Evolutionary conservation across 23 tunicate genomes (phyloP), one percentile per base, ranked within the genome.

Genomic region (Trididemnum nubilum): DNA sequence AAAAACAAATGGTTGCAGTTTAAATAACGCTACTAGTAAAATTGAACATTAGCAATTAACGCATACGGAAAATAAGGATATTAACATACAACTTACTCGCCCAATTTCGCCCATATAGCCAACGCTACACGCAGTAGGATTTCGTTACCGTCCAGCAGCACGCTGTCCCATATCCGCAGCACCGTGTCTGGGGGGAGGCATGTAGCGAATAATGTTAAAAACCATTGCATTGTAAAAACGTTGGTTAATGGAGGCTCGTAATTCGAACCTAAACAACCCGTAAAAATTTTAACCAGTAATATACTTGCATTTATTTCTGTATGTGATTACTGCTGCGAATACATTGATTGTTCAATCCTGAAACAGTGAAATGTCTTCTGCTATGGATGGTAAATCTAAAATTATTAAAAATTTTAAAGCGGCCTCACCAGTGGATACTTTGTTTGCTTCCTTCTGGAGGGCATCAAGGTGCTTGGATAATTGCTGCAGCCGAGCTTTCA

Each of bases 201-300:
- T 0, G 96, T 95, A 3, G 92, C 91, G 36, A 90, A 95, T 25
- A 89, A 49, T 0, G 99, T 93, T 36, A 93, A 79, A 76, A 93
- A 89, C 96, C 96, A 89, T 57, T 95, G 99, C 99, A 95, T 95
- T 34, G 95, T 95, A 69, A 89, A 95, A n/a, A 90, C 96, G 83
- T 89, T 95, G 39, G 96, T 90, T n/a, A 95, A 72, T 0, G 99
- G 99, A 1, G 99, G 99, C 54, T 95, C 99, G 65, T 95, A 90
- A 38, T 72, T 79, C 19, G 90, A 83, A 31, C 89, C 85, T 59
- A 31, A 73, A 34, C 32, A n/a, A 69, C 26, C 5, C n/a, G n/a
- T n/a, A n/a, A n/a, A n/a, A n/a, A n/a, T n/a, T n/a, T n/a, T n/a
- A n/a, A n/a, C n/a, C n/a, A n/a, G n/a, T n/a, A 50, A 50, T 12